These are phyloP conservation scores for Tetramorium parvispinum DNA, from an alignment of 1,140 invertebrate species.

Conservation along the genomic window DNA sequence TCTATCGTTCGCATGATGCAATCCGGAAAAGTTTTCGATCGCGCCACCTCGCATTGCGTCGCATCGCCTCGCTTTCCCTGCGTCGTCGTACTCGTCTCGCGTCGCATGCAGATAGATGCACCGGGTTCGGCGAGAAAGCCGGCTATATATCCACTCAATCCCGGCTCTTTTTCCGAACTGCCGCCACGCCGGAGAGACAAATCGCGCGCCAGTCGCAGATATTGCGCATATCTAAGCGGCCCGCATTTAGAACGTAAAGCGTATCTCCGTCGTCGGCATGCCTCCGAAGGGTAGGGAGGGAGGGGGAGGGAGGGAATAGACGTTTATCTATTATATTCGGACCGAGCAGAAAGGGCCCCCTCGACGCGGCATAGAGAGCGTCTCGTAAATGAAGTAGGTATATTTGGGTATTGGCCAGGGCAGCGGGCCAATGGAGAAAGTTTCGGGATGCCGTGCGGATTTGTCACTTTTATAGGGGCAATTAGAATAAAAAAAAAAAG, in stretches of 20 bases:
- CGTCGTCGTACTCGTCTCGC: neutral
- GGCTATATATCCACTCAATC: slow-evolving; percentile 53
- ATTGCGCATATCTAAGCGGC: slow-evolving; percentile 60
- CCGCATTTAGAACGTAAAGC: slow-evolving; percentile 59
- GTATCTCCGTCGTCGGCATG: slow-evolving; percentile 46
- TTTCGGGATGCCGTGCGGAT: slow-evolving; percentile 37
- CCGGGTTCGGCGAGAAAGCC: slow-evolving; percentile 55
- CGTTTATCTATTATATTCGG: slow-evolving; percentile 58
- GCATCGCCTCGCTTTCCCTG: neutral
- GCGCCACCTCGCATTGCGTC: slow-evolving; percentile 20
- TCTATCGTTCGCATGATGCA: slow-evolving; percentile 4
- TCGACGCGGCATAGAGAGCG: neutral
- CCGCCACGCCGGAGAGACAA: slow-evolving; percentile 49
- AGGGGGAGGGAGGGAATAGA: slow-evolving; percentile 7
- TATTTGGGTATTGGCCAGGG: slow-evolving; percentile 59
- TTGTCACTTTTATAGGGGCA: slow-evolving; percentile 60
- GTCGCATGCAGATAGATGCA: slow-evolving; percentile 57
- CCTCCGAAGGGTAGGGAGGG: neutral
- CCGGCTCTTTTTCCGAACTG: slow-evolving; percentile 55
- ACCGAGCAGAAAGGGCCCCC: neutral
- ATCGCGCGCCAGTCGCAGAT: slow-evolving; percentile 60
- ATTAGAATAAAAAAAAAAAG: slow-evolving; percentile 60
- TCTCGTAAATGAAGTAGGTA: slow-evolving; percentile 52
- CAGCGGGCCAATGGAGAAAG: slow-evolving; percentile 53
- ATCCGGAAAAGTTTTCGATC: slow-evolving; percentile 53